Evolutionary conservation across 2,113 vertebrate genomes (phyloP).

Genomic region (Eulemur rufifrons): DNA sequence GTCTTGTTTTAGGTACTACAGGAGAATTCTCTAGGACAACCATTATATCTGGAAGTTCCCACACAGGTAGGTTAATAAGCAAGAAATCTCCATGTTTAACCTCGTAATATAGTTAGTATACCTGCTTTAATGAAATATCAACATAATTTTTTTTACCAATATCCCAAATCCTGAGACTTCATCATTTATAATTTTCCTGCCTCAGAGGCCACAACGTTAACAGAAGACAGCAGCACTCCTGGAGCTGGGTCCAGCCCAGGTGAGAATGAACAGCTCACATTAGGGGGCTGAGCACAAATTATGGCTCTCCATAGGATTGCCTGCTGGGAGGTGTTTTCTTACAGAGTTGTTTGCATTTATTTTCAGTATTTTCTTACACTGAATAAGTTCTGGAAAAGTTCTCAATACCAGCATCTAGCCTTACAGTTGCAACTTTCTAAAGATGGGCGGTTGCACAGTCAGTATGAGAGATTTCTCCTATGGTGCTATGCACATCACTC

Average conservation of each 20-base stretch:
- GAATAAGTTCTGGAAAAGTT: not conserved
- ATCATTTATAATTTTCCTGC: not conserved
- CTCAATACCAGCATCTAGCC: not conserved
- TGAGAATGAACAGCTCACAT: not conserved
- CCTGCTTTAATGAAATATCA: not conserved
- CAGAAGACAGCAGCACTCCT: not conserved
- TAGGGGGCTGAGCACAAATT: not conserved
- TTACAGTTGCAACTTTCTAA: not conserved
- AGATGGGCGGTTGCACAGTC: too few relatives aligned
- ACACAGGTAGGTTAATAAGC: not conserved
- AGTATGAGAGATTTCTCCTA: accelerated
- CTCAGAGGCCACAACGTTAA: not conserved
- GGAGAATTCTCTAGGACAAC: not conserved
- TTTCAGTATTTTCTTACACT: not conserved
- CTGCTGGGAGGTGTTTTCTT: not conserved
- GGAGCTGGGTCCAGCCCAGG: not conserved
- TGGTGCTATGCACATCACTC: not conserved
- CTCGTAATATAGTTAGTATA: not conserved
- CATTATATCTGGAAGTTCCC: not conserved
- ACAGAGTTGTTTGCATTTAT: not conserved
- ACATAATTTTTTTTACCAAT: not conserved
- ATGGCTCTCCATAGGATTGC: not conserved
- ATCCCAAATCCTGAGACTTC: not conserved
- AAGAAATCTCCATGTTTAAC: not conserved
- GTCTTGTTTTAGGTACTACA: not conserved